Evolutionary conservation across 2,113 vertebrate species (phyloP).

Genomic region (Chauna torquata): DNA sequence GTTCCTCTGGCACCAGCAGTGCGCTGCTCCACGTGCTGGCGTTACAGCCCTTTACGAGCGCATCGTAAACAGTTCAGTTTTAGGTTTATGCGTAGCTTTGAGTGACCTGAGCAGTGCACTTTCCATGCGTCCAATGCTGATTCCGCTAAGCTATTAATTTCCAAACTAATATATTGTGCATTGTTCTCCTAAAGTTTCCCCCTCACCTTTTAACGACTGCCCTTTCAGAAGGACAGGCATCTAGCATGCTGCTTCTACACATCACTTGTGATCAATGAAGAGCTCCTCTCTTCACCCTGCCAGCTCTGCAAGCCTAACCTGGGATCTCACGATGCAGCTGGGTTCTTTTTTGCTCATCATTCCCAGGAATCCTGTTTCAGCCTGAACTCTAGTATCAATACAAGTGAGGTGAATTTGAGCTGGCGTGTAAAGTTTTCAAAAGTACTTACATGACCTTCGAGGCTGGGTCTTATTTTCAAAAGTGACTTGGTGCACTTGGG

Average conservation of each 20-base stretch:
- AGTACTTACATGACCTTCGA: not conserved
- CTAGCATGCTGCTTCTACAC: not conserved
- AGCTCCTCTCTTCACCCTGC: not conserved
- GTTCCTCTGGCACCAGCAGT: not conserved
- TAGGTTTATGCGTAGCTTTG: not conserved
- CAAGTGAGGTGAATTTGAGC: conserved; percentile 58
- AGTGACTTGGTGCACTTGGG: not conserved
- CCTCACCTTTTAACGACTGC: not conserved
- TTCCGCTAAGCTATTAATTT: not conserved
- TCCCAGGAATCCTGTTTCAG: conserved; percentile 49
- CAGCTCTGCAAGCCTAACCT: not conserved
- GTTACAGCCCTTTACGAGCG: not conserved
- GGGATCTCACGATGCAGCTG: not conserved
- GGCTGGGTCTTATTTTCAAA: conserved; percentile 19
- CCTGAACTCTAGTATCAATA: conserved; percentile 17
- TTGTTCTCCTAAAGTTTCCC: not conserved
- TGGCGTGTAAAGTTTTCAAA: conserved; percentile 29
- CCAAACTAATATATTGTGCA: not conserved
- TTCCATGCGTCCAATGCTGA: fast-evolving
- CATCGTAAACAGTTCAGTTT: not conserved
- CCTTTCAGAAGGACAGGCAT: not conserved
- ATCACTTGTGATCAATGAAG: conserved; percentile 3
- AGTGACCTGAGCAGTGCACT: not conserved
- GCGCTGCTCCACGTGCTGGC: not conserved
- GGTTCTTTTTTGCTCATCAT: not conserved